A percentile compares a stretch with the other conserved stretches of the same genome.
These are phyloP conservation scores for Notarius lentiginosus DNA, from an alignment of 2,113 vertebrate genomes.

Conservation along the genomic window DNA sequence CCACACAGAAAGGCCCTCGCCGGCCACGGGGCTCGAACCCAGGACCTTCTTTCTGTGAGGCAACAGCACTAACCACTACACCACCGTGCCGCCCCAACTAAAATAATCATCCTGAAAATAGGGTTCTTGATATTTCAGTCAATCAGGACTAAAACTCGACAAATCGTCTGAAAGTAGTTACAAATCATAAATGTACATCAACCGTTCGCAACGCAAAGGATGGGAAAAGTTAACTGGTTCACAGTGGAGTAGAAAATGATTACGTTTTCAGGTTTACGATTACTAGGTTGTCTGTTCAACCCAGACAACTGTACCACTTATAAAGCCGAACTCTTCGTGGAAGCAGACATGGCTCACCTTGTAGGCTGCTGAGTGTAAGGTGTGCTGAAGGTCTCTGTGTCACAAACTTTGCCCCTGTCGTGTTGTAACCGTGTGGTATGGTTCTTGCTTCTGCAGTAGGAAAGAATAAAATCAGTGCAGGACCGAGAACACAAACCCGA, in stretches of 20 bases:
- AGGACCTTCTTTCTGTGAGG: too few relatives aligned
- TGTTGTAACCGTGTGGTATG: constrained; percentile 72
- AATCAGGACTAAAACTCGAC: background rate
- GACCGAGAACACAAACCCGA: background rate
- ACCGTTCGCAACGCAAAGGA: background rate
- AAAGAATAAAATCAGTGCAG: constrained; percentile 34
- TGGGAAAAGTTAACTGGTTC: background rate
- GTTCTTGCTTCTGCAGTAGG: constrained; percentile 68
- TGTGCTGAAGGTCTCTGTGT: constrained; percentile 76
- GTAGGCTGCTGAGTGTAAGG: constrained; percentile 69
- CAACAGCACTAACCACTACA: too few relatives aligned
- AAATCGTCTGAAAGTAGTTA: background rate
- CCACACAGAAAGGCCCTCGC: too few relatives aligned
- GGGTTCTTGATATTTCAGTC: background rate
- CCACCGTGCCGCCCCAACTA: too few relatives aligned
- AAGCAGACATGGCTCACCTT: constrained; percentile 61
- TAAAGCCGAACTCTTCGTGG: background rate
- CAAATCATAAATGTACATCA: background rate
- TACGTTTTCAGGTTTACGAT: too few relatives aligned
- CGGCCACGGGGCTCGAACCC: too few relatives aligned
- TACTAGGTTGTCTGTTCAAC: background rate
- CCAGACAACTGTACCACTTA: background rate
- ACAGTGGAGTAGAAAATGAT: too few relatives aligned
- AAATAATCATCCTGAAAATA: background rate
- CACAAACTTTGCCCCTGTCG: constrained; percentile 70